Conservation (phyloP, 2,797 vertebrate genomes). For the Microchirus variegatus region DNA sequence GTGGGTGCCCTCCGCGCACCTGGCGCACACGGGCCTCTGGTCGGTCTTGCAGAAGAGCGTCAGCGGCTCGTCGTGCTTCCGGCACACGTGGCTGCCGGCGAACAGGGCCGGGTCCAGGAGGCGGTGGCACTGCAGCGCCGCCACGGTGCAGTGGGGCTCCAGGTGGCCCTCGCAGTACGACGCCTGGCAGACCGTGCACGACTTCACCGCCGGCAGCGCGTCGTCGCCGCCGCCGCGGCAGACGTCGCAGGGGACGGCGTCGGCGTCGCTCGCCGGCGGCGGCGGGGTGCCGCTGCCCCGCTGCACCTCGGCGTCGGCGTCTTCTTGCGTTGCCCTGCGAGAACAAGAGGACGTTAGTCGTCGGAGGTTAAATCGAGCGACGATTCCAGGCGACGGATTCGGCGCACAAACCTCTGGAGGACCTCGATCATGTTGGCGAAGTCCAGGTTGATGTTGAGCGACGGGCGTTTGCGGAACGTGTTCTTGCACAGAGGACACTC, state of each 20-base stretch:
- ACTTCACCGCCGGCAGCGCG: conserved; percentile 40
- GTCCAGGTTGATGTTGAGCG: conserved; percentile 54
- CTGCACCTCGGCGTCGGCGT: accelerated
- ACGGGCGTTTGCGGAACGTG: conserved; percentile 38
- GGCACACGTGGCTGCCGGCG: conserved; percentile 52
- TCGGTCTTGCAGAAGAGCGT: conserved; percentile 67
- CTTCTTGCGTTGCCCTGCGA: background rate
- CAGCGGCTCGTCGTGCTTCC: conserved; percentile 54
- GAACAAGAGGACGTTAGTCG: background rate
- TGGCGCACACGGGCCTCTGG: conserved; percentile 47
- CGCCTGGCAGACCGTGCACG: conserved; percentile 61
- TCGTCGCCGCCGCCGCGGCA: conserved; percentile 22
- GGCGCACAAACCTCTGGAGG: conserved; percentile 32
- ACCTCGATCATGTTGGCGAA: conserved; percentile 30
- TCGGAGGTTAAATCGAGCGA: background rate
- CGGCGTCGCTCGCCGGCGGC: background rate
- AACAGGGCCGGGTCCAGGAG: conserved; percentile 57
- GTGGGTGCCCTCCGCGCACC: conserved; percentile 49
- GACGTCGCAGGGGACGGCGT: conserved; percentile 51
- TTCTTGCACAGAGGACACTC: conserved; percentile 70
- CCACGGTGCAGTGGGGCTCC: conserved; percentile 32
- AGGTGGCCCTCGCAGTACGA: conserved; percentile 68
- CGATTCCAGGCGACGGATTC: accelerated
- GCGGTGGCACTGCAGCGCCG: conserved; percentile 51
- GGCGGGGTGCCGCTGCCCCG: background rate